phyloP scores from a whole-genome alignment of 2,888 invertebrate species.

The Cactoblastis cactorum region DNA sequence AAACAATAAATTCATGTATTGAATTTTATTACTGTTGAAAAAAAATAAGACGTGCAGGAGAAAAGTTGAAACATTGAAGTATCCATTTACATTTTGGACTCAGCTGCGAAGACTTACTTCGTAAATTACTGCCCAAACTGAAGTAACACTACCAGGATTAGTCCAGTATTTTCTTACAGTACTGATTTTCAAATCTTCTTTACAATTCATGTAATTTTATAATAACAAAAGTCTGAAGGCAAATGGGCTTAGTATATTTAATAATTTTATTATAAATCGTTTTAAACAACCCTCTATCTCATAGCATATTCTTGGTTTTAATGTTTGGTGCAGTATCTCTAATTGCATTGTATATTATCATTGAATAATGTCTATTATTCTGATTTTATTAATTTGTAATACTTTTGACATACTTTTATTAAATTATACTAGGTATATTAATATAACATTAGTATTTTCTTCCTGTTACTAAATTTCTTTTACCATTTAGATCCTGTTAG shows the following conservation, averaged over 20 bases:
- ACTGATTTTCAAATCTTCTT: conserved; percentile 33
- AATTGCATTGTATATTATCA: conserved; percentile 77
- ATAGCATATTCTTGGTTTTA: conserved; percentile 71
- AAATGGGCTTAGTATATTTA: conserved; percentile 71
- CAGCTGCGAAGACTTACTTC: conserved; percentile 41
- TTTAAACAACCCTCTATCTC: conserved; percentile 55
- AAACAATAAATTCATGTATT: no score
- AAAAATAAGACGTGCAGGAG: no score
- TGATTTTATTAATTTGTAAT: conserved; percentile 49
- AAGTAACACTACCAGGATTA: conserved; percentile 35
- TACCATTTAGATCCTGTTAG: neutral
- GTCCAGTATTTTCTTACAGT: conserved; percentile 35
- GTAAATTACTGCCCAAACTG: conserved; percentile 36
- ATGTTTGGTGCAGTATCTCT: conserved; percentile 77
- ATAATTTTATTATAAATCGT: conserved; percentile 56
- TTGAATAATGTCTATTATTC: conserved; percentile 59
- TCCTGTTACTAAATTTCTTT: no score
- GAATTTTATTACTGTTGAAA: no score
- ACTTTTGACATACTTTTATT: conserved; percentile 51
- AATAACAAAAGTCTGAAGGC: conserved; percentile 55
- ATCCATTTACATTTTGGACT: conserved; percentile 29
- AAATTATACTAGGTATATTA: no score
- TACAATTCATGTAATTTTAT: conserved; percentile 46
- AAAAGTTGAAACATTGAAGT: no score
- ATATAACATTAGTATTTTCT: no score